Conservation (phyloP, 2,888 invertebrate genomes). For the Sminthurides aquaticus region DNA sequence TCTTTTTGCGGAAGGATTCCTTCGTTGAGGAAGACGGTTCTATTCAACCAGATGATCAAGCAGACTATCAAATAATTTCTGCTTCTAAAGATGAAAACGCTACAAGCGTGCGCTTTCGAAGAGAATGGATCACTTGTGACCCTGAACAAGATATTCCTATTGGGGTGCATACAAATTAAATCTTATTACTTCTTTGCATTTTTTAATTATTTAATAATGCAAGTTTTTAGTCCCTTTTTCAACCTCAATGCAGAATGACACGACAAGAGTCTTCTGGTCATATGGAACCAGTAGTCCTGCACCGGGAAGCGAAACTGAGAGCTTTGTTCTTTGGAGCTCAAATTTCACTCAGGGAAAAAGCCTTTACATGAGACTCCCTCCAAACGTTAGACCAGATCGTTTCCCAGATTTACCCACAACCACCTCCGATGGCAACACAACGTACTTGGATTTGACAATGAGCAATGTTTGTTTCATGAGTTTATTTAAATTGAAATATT, state of each 20-base stretch:
- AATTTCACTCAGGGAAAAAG: conserved; percentile 49
- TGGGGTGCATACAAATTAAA: conserved; percentile 23
- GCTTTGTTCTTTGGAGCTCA: conserved; percentile 44
- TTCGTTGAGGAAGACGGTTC: conserved; percentile 37
- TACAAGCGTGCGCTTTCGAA: conserved; percentile 44
- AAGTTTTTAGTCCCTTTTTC: not conserved
- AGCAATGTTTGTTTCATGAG: conserved; percentile 21
- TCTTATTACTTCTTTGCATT: not conserved
- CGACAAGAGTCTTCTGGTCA: conserved; percentile 74
- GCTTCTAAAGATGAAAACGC: conserved; percentile 45
- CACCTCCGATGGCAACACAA: not conserved
- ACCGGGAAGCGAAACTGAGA: not conserved
- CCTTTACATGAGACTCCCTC: conserved; percentile 52
- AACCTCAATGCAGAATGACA: conserved; percentile 51
- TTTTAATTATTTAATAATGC: not conserved
- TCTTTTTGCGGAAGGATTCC: conserved; percentile 42
- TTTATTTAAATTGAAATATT: not conserved
- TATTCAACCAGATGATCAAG: conserved; percentile 44
- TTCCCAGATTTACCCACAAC: conserved; percentile 26
- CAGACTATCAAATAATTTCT: conserved; percentile 44
- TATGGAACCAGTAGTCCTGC: conserved; percentile 38
- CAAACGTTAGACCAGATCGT: conserved; percentile 6
- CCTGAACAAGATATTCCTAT: conserved; percentile 30
- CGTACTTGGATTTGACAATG: conserved; percentile 27
- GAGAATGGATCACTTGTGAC: conserved; percentile 47